phyloP scores from a whole-genome alignment of 2,797 vertebrate species.

The Botia almorhae region DNA sequence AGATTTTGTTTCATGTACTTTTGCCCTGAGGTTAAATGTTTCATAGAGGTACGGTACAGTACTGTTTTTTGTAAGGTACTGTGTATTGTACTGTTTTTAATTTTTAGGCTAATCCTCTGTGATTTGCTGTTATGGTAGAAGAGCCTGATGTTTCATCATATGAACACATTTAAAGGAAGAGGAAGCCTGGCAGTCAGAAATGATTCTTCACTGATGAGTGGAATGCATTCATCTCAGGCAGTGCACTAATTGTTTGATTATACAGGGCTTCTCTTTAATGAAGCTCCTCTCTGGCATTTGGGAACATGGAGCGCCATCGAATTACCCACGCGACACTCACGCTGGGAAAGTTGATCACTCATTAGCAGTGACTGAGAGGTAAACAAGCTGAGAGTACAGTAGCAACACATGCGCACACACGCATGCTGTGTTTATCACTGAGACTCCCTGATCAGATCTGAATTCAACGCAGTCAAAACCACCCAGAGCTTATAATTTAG shows the following conservation, averaged over 20 bases:
- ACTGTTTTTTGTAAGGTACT: too few relatives aligned
- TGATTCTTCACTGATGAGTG: conserved; percentile 88
- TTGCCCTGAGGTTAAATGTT: background rate
- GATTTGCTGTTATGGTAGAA: conserved; percentile 51
- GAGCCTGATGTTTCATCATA: conserved; percentile 67
- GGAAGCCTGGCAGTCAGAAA: conserved; percentile 57
- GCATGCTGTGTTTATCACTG: conserved; percentile 8
- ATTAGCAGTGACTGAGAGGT: conserved; percentile 98
- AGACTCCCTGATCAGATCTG: conserved; percentile 30
- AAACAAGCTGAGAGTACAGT: conserved; percentile 84
- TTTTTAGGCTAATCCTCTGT: too few relatives aligned
- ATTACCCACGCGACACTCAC: conserved; percentile 98
- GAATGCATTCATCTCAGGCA: conserved; percentile 85
- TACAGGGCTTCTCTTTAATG: conserved; percentile 99
- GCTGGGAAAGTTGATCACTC: conserved; percentile 99
- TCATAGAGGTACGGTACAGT: background rate
- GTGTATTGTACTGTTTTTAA: too few relatives aligned
- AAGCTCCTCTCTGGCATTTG: conserved; percentile 96
- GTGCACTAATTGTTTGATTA: conserved; percentile 99
- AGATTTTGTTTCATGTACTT: background rate
- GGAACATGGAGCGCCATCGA: conserved; percentile 96
- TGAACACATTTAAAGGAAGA: conserved; percentile 67
- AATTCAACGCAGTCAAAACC: conserved; percentile 18
- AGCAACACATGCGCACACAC: conserved; percentile 55
- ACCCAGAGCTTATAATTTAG: conserved; percentile 13